These are phyloP conservation scores for Dicerorhinus sumatrensis DNA, from an alignment of 2,113 vertebrate species.

Conservation along the genomic window DNA sequence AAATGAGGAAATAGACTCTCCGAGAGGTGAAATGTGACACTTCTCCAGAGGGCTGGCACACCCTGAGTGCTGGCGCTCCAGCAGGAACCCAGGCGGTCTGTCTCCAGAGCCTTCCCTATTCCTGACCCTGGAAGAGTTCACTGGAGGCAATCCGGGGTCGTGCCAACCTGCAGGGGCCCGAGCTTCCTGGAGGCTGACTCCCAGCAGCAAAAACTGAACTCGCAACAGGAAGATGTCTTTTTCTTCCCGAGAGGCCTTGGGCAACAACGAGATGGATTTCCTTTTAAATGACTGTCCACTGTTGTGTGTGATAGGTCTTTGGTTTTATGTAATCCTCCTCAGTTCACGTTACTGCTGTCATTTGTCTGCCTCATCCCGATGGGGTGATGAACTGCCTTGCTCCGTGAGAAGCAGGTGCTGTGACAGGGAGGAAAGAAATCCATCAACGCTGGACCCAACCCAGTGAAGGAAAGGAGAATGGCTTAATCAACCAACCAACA, in stretches of 20 bases:
- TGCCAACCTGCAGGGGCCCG: accelerated
- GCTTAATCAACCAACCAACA: constrained; percentile 38
- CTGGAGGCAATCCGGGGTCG: neutral
- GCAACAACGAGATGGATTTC: neutral
- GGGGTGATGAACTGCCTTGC: constrained; percentile 77
- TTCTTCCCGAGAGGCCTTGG: neutral
- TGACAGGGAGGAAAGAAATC: constrained; percentile 42
- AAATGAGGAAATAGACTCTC: neutral
- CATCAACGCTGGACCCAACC: neutral
- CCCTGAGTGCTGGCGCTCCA: accelerated
- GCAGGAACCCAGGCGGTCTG: neutral
- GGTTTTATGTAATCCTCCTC: constrained; percentile 74
- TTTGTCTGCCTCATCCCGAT: constrained; percentile 75
- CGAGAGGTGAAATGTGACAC: accelerated
- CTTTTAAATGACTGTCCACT: constrained; percentile 68
- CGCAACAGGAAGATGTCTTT: neutral
- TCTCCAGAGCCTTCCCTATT: neutral
- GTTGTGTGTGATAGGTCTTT: constrained; percentile 37
- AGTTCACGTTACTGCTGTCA: constrained; percentile 72
- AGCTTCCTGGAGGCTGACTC: neutral
- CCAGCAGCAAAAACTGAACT: neutral
- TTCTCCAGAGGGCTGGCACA: neutral
- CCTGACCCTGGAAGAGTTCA: neutral
- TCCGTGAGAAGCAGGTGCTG: neutral
- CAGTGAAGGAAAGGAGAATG: neutral